Base-by-base conservation (phyloP, 2,888 invertebrate species). In the Catotricha subobsoleta region DNA sequence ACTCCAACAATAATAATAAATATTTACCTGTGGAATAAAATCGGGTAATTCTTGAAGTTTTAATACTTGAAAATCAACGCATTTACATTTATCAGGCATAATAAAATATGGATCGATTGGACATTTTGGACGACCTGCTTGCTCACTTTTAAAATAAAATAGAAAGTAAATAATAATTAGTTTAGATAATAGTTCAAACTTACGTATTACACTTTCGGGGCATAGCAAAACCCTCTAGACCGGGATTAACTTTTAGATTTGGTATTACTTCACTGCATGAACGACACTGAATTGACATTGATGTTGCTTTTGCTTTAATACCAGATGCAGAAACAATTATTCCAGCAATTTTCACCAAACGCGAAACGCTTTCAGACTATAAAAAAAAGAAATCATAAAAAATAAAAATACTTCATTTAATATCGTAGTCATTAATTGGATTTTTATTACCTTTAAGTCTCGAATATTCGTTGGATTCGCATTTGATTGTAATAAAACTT, bases 101-200 rank as follows among this genome's bases (percentile, higher is more conserved):
- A 99, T 94, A 60, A 91, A 94, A 60, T 87, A 99, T 2, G 98
- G 98, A 65, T 99, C 98, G 42, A 95, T 58, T 0, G 97, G 95
- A 55, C 98, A 98, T 53, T 86, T 86, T 1, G 86, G 83, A 41
- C 83, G 68, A 20, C 92, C 92, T 45, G 86, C 81, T 68, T 91
- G 90, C 57, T 94, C 94, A 13, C 88, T 88, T 60, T 34, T 64
- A 66, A 23, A 44, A 33, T 7, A 8, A 30, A 15, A 30, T 7
- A 30, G 40, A 39, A 33, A 18, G 15, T n/a, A n/a, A 29, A 12
- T 9, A 29, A 29, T 29, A 31, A 39, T 39, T 41, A 39, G 42
- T 34, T 25, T 16, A 13, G 6, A 9, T 5, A 16, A 31, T 30
- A 27, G 21, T 13, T 35, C 3, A 8, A 23, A 13, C 77, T 72